Percentiles rank a stretch among this genome's conserved stretches.
Conservation (phyloP, 2,113 vertebrate genomes). For the Hoplias malabaricus region DNA sequence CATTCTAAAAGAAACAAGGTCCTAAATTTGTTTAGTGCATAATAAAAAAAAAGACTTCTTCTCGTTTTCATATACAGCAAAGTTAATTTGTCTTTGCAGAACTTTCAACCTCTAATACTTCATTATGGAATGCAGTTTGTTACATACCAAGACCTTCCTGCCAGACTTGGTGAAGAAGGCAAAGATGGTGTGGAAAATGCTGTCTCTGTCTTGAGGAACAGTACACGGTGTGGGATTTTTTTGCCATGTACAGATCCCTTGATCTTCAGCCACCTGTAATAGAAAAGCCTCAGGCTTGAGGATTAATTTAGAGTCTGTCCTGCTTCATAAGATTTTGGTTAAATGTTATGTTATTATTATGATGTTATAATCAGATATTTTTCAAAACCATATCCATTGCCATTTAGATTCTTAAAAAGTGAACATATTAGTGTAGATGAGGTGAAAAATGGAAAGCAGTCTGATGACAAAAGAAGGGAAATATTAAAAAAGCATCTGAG, state of each 20-base stretch:
- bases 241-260: conserved; percentile 88
- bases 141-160: conserved; percentile 91
- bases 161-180: conserved; percentile 97
- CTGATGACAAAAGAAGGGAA: background rate
- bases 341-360: too few relatives aligned
- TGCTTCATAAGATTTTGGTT: too few relatives aligned
- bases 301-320: background rate
- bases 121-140: background rate
- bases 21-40: too few relatives aligned
- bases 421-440: background rate
- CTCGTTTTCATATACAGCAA: too few relatives aligned
- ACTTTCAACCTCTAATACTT: too few relatives aligned
- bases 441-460: background rate
- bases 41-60: too few relatives aligned
- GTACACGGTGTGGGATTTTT: conserved; percentile 86
- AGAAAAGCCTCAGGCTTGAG: conserved; percentile 3
- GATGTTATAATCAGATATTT: too few relatives aligned
- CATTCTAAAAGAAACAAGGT: too few relatives aligned
- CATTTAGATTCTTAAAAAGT: background rate
- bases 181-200: conserved; percentile 96
- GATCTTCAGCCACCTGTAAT: conserved; percentile 83
- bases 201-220: conserved; percentile 89
- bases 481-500: background rate
- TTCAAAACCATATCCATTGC: too few relatives aligned
- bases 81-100: too few relatives aligned